phyloP scores from a whole-genome alignment of 2,113 vertebrate genomes.

The Stegostoma tigrinum region DNA sequence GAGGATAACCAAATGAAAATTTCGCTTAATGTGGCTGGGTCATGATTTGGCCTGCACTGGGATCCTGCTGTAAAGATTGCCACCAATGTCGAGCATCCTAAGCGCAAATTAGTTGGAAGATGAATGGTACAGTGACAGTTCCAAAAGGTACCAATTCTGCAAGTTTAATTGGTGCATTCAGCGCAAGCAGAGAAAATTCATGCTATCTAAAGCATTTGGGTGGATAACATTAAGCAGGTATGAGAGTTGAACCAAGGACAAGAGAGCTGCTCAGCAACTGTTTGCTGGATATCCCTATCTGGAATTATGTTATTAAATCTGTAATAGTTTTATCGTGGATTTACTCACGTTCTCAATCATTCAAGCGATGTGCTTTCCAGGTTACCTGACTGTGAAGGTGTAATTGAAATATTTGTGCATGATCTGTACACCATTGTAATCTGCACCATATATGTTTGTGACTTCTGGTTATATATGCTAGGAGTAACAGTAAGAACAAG shows the following conservation, averaged over 20 bases:
- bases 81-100: background rate
- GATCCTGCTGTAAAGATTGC: background rate
- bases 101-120: background rate
- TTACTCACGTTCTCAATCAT: background rate
- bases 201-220: background rate
- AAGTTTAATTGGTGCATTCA: background rate
- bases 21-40: background rate
- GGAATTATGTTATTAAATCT: conserved; percentile 6
- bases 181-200: background rate
- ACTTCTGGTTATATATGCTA: background rate
- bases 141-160: background rate
- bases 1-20: background rate
- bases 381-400: background rate
- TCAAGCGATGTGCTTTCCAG: background rate
- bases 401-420: background rate
- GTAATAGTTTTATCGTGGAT: background rate
- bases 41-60: background rate
- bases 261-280: background rate
- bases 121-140: background rate
- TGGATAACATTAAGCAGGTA: background rate
- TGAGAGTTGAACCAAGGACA: background rate
- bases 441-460: background rate
- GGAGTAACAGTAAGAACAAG: background rate
- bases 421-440: background rate
- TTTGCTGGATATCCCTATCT: background rate